Percentiles rank a stretch among this genome's conserved stretches.
Evolutionary conservation across 2,797 vertebrate species (phyloP).

Genomic region (Margarornis squamiger): DNA sequence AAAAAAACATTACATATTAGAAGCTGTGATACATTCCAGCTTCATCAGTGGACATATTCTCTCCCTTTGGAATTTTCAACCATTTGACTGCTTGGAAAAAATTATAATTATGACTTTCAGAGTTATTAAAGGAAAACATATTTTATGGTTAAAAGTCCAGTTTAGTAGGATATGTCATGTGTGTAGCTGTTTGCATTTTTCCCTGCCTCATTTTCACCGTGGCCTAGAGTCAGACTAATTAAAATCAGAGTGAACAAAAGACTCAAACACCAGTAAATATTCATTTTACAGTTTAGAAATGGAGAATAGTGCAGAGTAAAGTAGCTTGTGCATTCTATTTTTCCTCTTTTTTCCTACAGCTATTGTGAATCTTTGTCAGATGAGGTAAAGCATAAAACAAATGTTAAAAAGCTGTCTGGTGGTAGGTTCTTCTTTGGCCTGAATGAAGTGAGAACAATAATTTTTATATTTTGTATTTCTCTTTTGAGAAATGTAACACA

Average conservation of each 20-base stretch:
- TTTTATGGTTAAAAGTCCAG: background rate
- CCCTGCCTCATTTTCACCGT: background rate
- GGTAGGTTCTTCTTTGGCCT: background rate
- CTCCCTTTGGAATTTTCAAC: background rate
- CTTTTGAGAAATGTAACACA: background rate
- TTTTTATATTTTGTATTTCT: constrained; percentile 4
- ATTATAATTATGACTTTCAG: background rate
- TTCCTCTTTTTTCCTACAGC: background rate
- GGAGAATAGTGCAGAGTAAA: background rate
- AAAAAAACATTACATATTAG: background rate
- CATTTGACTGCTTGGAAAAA: background rate
- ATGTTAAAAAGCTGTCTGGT: background rate
- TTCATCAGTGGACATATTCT: background rate
- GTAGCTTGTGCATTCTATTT: background rate
- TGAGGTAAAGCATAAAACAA: background rate
- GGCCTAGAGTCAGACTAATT: background rate
- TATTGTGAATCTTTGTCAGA: background rate
- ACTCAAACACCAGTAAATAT: background rate
- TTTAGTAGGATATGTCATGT: background rate
- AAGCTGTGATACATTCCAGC: background rate
- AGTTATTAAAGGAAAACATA: background rate
- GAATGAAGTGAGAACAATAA: background rate
- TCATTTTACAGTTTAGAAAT: background rate
- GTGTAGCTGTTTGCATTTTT: background rate
- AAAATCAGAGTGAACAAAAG: background rate